phyloP scores from a whole-genome alignment of 2,888 invertebrate species.

The Callyntrura guangdongensis region DNA sequence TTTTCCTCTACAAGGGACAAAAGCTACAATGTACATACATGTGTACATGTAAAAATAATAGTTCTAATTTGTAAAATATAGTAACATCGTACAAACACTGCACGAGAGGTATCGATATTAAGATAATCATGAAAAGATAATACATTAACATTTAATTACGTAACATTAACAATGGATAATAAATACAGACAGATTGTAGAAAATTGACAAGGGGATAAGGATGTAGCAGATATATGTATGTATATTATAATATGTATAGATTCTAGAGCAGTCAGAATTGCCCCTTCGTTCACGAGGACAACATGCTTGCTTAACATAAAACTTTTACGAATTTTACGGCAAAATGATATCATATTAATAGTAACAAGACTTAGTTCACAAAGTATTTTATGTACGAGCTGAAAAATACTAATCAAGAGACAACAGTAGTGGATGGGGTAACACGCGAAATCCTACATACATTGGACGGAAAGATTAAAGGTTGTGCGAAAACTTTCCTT shows the following conservation, averaged over 20 bases:
- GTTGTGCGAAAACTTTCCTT: not conserved
- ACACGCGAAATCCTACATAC: not conserved
- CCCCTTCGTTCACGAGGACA: conserved; percentile 36
- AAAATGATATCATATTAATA: conserved; percentile 8
- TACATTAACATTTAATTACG: conserved; percentile 29
- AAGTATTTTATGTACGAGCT: not conserved
- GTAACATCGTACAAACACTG: conserved; percentile 53
- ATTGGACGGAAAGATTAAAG: not conserved
- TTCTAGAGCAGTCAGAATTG: conserved; percentile 58
- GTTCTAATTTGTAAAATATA: conserved; percentile 35
- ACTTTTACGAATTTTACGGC: conserved; percentile 31
- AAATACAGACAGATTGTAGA: conserved; percentile 54
- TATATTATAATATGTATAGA: not conserved
- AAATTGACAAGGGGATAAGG: conserved; percentile 16
- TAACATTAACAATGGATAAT: conserved; percentile 41
- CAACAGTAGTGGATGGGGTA: not conserved
- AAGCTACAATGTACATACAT: conserved; percentile 35
- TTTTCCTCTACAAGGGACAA: conserved; percentile 57
- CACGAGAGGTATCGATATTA: conserved; percentile 44
- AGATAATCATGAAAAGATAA: conserved; percentile 35
- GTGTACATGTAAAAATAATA: conserved; percentile 44
- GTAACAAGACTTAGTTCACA: conserved; percentile 7
- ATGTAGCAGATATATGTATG: not conserved
- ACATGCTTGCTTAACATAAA: conserved; percentile 61
- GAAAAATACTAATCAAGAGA: not conserved